Percentiles rank a stretch among this genome's conserved stretches.
Evolutionary conservation across 2,113 vertebrate species (phyloP).

Genomic region (Leiothrix lutea): DNA sequence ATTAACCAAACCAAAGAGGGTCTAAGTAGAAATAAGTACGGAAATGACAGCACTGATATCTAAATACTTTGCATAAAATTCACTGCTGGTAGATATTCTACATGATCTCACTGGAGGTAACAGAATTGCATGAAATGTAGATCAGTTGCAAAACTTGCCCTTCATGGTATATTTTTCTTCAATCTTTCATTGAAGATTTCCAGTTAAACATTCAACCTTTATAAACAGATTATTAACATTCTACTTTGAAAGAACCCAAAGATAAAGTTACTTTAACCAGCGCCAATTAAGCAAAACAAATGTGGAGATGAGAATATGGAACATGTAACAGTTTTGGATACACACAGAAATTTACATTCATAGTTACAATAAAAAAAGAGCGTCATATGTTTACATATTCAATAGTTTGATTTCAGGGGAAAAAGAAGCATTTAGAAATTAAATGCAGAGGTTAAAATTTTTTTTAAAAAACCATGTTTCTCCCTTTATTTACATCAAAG

Average conservation of each 20-base stretch:
- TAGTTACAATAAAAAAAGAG: neutral
- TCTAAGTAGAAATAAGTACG: neutral
- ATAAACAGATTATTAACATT: neutral
- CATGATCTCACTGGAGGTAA: neutral
- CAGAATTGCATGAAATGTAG: neutral
- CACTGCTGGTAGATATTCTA: neutral
- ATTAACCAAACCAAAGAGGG: neutral
- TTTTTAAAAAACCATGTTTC: rapidly evolving
- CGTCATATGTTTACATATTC: neutral
- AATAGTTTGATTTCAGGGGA: neutral
- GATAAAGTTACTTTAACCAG: neutral
- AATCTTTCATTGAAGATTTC: neutral
- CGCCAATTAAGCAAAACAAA: neutral
- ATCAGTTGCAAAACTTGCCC: neutral
- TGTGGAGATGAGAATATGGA: neutral
- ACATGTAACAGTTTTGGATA: neutral
- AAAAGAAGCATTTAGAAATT: neutral
- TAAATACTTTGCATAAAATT: neutral
- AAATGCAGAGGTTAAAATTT: neutral
- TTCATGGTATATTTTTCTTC: neutral
- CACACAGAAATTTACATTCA: neutral
- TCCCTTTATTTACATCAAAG: neutral
- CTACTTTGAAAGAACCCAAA: neutral
- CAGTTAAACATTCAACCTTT: neutral
- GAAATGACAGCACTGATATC: neutral